A percentile compares a stretch with the other conserved stretches of the same genome.
phyloP scores from a whole-genome alignment of 2,888 invertebrate genomes.

The Eupithecia subfuscata region DNA sequence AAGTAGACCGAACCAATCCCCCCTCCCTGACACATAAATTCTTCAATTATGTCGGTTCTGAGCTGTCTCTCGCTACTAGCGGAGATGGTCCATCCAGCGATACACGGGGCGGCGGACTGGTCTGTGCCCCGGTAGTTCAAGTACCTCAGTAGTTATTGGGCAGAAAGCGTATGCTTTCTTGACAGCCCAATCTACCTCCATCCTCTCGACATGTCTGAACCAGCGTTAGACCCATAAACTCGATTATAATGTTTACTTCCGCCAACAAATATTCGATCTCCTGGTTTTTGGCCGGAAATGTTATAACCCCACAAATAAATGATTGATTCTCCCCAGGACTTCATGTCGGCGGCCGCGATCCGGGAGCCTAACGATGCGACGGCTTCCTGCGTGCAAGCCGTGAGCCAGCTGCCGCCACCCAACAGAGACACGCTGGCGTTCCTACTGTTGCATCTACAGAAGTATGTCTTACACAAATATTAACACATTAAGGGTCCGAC shows the following conservation, averaged over 20 bases:
- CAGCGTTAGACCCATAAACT: background rate
- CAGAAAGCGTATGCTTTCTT: no score
- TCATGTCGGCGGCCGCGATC: conserved; percentile 87
- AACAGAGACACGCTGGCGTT: conserved; percentile 98
- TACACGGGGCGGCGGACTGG: no score
- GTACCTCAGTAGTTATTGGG: no score
- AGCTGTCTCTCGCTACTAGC: no score
- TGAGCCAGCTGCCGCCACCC: conserved; percentile 93
- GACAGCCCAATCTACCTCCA: no score
- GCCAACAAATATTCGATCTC: background rate
- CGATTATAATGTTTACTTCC: background rate
- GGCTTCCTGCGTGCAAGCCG: conserved; percentile 88
- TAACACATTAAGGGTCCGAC: no score
- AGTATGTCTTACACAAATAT: conserved; percentile 66
- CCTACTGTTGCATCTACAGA: conserved; percentile 94
- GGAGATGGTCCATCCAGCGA: no score
- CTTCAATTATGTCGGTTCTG: background rate
- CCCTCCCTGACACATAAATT: background rate
- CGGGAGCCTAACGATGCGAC: conserved; percentile 84
- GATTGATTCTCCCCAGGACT: conserved; percentile 75
- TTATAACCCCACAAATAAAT: background rate
- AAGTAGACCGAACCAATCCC: background rate
- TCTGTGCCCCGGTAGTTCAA: no score
- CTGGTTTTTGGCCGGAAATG: background rate
- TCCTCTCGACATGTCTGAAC: no score